phyloP scores from a whole-genome alignment of 2,888 invertebrate genomes.

The Caradrina kadenii region DNA sequence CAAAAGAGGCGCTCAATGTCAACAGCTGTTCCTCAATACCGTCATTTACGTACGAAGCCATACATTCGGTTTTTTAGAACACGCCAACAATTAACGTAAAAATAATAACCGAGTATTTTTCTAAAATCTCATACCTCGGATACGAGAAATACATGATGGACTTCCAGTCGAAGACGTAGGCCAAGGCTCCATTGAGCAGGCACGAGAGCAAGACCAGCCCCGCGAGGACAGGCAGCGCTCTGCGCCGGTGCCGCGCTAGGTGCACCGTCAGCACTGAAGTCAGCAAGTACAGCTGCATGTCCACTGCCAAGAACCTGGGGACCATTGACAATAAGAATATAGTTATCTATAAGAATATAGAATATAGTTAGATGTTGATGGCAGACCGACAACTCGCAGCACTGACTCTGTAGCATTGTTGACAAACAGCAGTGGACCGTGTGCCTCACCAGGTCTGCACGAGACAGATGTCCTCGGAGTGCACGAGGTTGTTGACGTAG shows the following conservation, averaged over 20 bases:
- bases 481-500: conserved; percentile 76
- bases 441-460: conserved; percentile 77
- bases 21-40: no score
- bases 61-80: no score
- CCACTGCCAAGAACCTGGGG: conserved; percentile 80
- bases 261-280: conserved; percentile 68
- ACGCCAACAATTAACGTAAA: no score
- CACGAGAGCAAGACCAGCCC: conserved; percentile 62
- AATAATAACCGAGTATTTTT: no score
- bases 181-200: conserved; percentile 69
- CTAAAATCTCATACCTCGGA: conserved; percentile 70
- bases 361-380: no score
- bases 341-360: no score
- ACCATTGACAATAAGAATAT: background rate
- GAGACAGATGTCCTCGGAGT: conserved; percentile 76
- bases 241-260: conserved; percentile 63
- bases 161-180: conserved; percentile 73
- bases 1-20: no score
- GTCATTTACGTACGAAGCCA: no score
- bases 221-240: conserved; percentile 64
- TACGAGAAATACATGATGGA: conserved; percentile 72
- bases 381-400: no score
- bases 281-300: conserved; percentile 78
- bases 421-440: background rate
- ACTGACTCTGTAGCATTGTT: background rate